Percentiles rank a stretch among this genome's conserved stretches.
These are phyloP conservation scores for Panzeria rudis DNA, from an alignment of 2,888 invertebrate genomes.

Conservation along the genomic window DNA sequence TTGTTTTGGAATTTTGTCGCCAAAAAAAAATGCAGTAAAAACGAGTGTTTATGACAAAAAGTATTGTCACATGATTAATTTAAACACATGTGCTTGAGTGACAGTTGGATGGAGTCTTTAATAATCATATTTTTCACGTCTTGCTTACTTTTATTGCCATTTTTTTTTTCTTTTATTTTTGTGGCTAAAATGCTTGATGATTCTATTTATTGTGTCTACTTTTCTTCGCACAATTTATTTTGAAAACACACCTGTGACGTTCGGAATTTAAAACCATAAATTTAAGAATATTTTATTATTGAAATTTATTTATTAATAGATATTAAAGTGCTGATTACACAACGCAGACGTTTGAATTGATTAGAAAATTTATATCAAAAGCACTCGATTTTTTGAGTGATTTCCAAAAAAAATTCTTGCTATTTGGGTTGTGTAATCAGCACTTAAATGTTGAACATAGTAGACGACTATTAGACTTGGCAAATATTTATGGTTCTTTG, in stretches of 20 bases:
- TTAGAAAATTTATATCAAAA: no score
- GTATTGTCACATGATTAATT: slow-evolving; percentile 71
- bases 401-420: no score
- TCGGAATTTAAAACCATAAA: slow-evolving; percentile 25
- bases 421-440: no score
- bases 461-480: background rate
- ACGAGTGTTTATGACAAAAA: slow-evolving; percentile 66
- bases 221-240: slow-evolving; percentile 3
- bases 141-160: background rate
- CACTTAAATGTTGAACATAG: background rate
- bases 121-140: slow-evolving; percentile 11
- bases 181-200: background rate
- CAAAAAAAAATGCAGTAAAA: background rate
- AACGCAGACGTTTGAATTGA: no score
- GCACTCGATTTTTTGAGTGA: no score
- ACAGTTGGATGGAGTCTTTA: slow-evolving; percentile 44
- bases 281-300: slow-evolving; percentile 10
- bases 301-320: background rate
- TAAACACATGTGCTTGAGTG: slow-evolving; percentile 37
- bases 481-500: background rate
- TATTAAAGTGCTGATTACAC: no score
- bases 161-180: background rate
- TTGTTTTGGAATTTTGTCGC: slow-evolving; percentile 13
- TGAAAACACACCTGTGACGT: slow-evolving; percentile 51
- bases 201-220: background rate